Base-by-base conservation (phyloP, 2,113 vertebrate genomes). In the Daphoenositta chrysoptera region DNA sequence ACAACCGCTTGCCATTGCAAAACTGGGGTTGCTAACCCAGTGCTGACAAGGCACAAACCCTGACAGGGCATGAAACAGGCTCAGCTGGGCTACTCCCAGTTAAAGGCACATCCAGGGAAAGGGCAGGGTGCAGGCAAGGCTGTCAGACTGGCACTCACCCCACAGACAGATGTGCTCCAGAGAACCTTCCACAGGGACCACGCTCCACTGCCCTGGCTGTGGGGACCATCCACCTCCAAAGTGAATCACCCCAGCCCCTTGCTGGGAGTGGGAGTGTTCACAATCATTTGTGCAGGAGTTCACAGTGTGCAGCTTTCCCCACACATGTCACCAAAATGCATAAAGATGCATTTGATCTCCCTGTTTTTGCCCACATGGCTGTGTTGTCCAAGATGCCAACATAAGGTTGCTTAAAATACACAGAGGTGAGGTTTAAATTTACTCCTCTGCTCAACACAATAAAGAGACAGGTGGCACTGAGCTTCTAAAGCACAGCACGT, bases 141-240 rank as follows among this genome's bases (percentile, higher is more conserved):
- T 54, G 23, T 9, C 65, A 39, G 56, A 8, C 18, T 3, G 18
- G 70, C 53, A 17, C 48, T 51, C 33, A 42, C 11, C 57, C 65
- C 75, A 20, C 2, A 1, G 6, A 31, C 14, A 60, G n/a, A 42
- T 4, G 26, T 7, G 4, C 24, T 47, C 53, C 44, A 18, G 27
- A n/a, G 40, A 11, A 42, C n/a, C 11, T 27, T 83, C n/a, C 33
- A 27, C 0, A 4, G 48, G 45, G 47, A 12, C 17, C 13, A 1
- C 0, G 0, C 2, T 12, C 40, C 28, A 1, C 23, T 79, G 69
- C 37, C 61, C 35, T 0, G 4, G 30, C 53, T 68, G 47, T 23
- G 57, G 45, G 1, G 50, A 10, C 40, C 13, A 5, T 44, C 23
- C 28, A 24, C 4, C 45, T 21, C 57, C 70, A 64, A 33, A 35